phyloP scores from a whole-genome alignment of 1,140 invertebrate genomes.

The Drosophila tani region DNA sequence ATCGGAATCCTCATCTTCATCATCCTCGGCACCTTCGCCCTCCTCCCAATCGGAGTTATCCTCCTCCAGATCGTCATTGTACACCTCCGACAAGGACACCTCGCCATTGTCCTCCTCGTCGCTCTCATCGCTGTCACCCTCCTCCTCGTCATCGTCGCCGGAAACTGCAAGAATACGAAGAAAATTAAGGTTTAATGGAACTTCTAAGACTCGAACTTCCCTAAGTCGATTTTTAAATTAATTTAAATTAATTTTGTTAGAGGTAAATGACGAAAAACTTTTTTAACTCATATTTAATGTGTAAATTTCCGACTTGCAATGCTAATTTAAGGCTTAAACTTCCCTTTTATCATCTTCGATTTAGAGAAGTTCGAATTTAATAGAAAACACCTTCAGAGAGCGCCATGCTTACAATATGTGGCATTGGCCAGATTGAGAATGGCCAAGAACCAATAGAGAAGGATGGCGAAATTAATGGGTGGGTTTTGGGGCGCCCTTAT shows the following conservation, averaged over 20 bases:
- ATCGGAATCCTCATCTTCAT: slow-evolving; percentile 85
- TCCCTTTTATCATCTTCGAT: slow-evolving; percentile 1
- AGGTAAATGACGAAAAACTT: background rate
- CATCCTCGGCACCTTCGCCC: slow-evolving; percentile 76
- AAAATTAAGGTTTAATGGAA: background rate
- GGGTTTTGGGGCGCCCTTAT: slow-evolving; percentile 37
- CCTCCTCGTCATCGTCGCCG: slow-evolving; percentile 86
- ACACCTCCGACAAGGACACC: slow-evolving; percentile 82
- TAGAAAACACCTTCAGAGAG: slow-evolving; percentile 3
- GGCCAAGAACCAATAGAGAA: slow-evolving; percentile 83
- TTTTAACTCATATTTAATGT: too few species aligned
- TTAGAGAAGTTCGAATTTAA: slow-evolving; percentile 38
- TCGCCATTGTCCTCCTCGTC: slow-evolving; percentile 85
- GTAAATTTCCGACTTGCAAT: background rate
- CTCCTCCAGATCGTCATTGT: slow-evolving; percentile 83
- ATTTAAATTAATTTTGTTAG: too few species aligned
- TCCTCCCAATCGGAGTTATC: slow-evolving; percentile 84
- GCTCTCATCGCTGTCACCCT: slow-evolving; percentile 87
- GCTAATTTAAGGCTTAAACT: background rate
- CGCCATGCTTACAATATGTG: slow-evolving; percentile 79
- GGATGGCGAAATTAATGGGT: slow-evolving; percentile 68
- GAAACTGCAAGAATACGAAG: slow-evolving; percentile 84
- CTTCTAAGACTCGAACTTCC: slow-evolving; percentile 24
- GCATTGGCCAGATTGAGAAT: slow-evolving; percentile 83
- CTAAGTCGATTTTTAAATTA: slow-evolving; percentile 12